These are phyloP conservation scores for Datnioides undecimradiatus DNA, from an alignment of 2,113 vertebrate genomes.

Conservation along the genomic window DNA sequence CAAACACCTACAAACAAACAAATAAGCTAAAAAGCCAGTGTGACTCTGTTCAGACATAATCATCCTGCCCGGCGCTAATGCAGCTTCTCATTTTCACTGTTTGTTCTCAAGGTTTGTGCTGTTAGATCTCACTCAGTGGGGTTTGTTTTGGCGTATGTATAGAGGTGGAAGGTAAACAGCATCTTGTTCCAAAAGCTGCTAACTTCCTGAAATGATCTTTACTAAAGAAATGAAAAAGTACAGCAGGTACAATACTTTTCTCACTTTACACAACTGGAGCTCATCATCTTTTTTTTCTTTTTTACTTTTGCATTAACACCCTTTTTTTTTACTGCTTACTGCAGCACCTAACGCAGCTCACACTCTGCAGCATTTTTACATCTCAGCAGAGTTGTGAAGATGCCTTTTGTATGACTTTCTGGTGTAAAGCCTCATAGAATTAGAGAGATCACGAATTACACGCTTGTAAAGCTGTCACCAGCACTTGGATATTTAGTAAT, in stretches of 20 bases:
- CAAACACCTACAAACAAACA: background rate
- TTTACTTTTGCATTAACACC: slow-evolving; percentile 22
- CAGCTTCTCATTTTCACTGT: background rate
- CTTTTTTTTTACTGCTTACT: slow-evolving; percentile 54
- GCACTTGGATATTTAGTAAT: background rate
- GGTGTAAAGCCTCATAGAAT: background rate
- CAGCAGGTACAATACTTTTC: background rate
- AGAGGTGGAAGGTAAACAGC: background rate
- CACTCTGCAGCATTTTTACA: slow-evolving; percentile 44
- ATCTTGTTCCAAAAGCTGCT: background rate
- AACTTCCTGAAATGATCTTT: background rate
- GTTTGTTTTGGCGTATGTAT: background rate
- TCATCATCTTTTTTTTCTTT: background rate
- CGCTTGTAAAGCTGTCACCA: background rate
- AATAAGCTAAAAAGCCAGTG: background rate
- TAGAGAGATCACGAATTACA: background rate
- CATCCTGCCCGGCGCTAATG: background rate
- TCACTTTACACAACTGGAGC: slow-evolving; percentile 8
- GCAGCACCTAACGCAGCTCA: slow-evolving; percentile 32
- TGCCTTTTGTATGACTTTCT: slow-evolving; percentile 11
- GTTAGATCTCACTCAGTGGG: slow-evolving; percentile 22
- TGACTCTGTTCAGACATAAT: background rate
- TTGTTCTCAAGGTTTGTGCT: background rate
- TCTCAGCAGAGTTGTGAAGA: slow-evolving; percentile 33
- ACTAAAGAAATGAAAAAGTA: slow-evolving; percentile 13